Evolutionary conservation across 2,888 invertebrate species (phyloP), one percentile per base, ranked within the genome.

Genomic region (Catocala nupta): DNA sequence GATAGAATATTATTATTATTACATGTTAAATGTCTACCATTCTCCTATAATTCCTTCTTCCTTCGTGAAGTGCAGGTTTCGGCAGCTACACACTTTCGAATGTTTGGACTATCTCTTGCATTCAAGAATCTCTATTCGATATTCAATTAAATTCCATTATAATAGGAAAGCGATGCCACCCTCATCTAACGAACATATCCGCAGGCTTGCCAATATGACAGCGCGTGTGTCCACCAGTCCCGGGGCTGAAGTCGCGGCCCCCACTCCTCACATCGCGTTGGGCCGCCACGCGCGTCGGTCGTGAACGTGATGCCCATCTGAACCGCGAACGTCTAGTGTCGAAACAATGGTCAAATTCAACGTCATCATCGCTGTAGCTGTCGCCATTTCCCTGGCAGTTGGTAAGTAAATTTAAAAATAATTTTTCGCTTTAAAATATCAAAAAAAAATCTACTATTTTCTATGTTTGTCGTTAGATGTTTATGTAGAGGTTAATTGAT

Each of bases 311-410:
- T 75, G 70, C 60, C 71, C 65, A 66, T 59, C 9, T 64, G 36
- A 59, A 33, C 10, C 59, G 55, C 36, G 55, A 42, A 43, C 49
- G 70, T 61, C 66, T 66, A 64, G 71, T 73, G 80, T 75, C 74
- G 77, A 76, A 80, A 88, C 81, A 78, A 91, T 90, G 89, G 82
- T 82, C 63, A 90, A 86, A 81, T 85, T 85, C 70, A 82, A 89
- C 78, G 73, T 85, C 62, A 68, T 89, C 60, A 78, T 90, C 63
- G 86, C 85, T 65, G 81, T 87, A 58, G 72, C 87, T 58, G 71
- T 91, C 70, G 87, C 89, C 59, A 77, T 89, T 36, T 87, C 85
- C 7, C 73, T 91, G 70, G 88, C 85, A 33, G 78, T 89, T 63
- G 91, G 91, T 91, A 68, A 90, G 91, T 89, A 16, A 0, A 51